These are phyloP conservation scores for Lacerta viridis DNA, from an alignment of 2,797 vertebrate species.

Conservation along the genomic window DNA sequence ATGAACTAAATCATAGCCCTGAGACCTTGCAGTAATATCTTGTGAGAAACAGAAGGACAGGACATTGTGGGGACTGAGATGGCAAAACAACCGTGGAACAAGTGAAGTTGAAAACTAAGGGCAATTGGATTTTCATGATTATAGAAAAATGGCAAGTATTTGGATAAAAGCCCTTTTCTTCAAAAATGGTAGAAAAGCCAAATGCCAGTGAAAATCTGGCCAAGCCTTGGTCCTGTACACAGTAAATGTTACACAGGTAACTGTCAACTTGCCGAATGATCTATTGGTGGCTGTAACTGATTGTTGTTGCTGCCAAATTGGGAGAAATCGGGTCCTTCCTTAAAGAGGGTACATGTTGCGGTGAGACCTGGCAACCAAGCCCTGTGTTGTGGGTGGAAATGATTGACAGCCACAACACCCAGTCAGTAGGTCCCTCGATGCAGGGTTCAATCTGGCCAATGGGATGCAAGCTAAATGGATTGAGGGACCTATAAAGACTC, in stretches of 20 bases:
- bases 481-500: too few species aligned
- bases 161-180: neutral
- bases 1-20: conserved; percentile 5
- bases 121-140: neutral
- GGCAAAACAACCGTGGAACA: neutral
- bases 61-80: neutral
- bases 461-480: too few species aligned
- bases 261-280: neutral
- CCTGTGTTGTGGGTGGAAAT: too few species aligned
- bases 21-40: neutral
- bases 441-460: too few species aligned
- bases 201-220: neutral
- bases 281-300: rapidly evolving
- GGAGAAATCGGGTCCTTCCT: neutral
- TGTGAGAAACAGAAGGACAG: neutral
- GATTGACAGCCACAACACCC: too few species aligned
- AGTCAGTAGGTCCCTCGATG: too few species aligned
- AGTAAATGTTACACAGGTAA: neutral
- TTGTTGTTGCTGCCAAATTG: neutral
- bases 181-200: neutral
- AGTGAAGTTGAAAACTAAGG: neutral
- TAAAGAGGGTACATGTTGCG: too few species aligned
- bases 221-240: neutral
- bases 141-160: neutral
- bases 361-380: too few species aligned